A percentile compares a stretch with the other conserved stretches of the same genome.
Conservation (phyloP, 2,888 invertebrate species). For the Pyrrhosoma nymphula region DNA sequence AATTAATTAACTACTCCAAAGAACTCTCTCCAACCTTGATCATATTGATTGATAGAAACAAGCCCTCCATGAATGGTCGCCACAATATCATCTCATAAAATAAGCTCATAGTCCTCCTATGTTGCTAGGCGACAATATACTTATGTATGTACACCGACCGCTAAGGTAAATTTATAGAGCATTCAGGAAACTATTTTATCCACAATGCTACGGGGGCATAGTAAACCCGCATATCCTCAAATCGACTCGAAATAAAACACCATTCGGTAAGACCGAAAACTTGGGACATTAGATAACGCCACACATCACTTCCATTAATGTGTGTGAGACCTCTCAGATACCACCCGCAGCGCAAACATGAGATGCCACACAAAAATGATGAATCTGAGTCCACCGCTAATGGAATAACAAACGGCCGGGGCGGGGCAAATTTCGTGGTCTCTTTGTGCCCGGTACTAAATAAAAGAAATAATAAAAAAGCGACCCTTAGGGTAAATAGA, state of each 20-base stretch:
- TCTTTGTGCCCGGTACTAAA: background rate
- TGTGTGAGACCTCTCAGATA: background rate
- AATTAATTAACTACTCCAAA: no score
- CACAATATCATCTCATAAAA: no score
- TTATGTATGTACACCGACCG: no score
- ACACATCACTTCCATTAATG: background rate
- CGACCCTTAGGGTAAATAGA: background rate
- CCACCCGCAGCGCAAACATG: background rate
- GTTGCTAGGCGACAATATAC: no score
- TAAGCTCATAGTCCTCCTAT: no score
- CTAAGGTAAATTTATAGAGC: background rate
- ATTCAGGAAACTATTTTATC: background rate
- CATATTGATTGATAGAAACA: no score
- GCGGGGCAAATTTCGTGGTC: background rate
- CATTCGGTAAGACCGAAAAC: background rate
- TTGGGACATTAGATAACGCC: background rate
- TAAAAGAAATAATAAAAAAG: background rate
- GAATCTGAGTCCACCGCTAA: conserved; percentile 4
- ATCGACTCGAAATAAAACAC: background rate
- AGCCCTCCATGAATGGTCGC: no score
- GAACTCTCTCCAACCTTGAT: no score
- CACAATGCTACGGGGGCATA: background rate
- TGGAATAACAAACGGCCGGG: background rate
- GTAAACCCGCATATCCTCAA: background rate
- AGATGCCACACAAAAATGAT: background rate